Conservation (phyloP, 1,140 invertebrate species). For the Samia ricini region DNA sequence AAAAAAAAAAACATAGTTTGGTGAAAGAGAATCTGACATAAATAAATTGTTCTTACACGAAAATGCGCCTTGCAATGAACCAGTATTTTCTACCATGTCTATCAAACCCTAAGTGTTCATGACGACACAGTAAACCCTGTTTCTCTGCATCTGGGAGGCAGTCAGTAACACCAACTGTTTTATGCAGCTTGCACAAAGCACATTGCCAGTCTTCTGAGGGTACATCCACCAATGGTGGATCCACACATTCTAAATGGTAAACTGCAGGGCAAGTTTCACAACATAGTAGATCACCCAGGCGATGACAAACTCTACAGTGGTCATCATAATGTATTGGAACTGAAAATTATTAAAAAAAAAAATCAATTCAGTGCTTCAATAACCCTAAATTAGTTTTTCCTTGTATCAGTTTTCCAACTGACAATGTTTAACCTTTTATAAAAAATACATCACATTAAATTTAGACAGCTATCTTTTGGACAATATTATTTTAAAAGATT, state of each 20-base stretch:
- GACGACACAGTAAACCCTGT: slow-evolving; percentile 92
- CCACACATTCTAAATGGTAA: slow-evolving; percentile 96
- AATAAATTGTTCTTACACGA: slow-evolving; percentile 85
- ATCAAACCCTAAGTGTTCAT: slow-evolving; percentile 96
- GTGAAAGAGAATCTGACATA: no score
- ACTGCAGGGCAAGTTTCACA: slow-evolving; percentile 98
- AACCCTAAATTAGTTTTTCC: slow-evolving; percentile 11
- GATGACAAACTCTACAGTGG: slow-evolving; percentile 96
- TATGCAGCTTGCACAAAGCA: slow-evolving; percentile 93
- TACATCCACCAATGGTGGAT: slow-evolving; percentile 94
- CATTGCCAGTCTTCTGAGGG: slow-evolving; percentile 98
- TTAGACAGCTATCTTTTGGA: no score
- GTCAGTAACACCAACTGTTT: slow-evolving; percentile 94
- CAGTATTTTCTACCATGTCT: slow-evolving; percentile 97
- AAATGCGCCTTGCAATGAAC: slow-evolving; percentile 94
- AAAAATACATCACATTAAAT: no score
- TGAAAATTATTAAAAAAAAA: slow-evolving; percentile 68
- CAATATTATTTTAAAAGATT: no score
- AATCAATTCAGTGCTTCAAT: not conserved
- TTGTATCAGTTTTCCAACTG: no score
- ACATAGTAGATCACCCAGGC: slow-evolving; percentile 95
- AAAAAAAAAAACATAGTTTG: no score
- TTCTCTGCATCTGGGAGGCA: slow-evolving; percentile 95
- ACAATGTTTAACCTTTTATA: no score
- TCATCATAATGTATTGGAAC: slow-evolving; percentile 96